Evolutionary conservation across 2,797 vertebrate genomes (phyloP).

Genomic region (Sebastes taczanowskii): DNA sequence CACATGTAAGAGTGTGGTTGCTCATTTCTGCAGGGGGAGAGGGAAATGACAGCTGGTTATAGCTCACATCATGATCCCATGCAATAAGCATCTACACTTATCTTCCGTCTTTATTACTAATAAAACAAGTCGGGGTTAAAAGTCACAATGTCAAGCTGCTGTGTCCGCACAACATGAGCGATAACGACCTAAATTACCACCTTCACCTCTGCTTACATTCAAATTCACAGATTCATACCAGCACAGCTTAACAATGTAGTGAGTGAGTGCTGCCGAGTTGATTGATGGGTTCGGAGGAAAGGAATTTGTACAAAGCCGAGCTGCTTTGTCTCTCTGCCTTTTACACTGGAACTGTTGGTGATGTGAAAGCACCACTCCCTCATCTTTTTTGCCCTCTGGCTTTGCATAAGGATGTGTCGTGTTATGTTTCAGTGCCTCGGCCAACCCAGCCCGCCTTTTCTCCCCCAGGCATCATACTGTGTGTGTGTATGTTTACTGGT

Average conservation of each 20-base stretch:
- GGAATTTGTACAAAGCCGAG: slow-evolving; percentile 22
- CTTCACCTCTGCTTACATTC: background rate
- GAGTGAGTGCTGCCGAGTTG: background rate
- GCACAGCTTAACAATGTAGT: background rate
- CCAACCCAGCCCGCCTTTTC: slow-evolving; percentile 14
- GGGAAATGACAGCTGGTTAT: slow-evolving; percentile 10
- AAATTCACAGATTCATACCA: background rate
- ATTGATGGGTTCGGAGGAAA: background rate
- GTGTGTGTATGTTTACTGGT: background rate
- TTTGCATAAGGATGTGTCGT: slow-evolving; percentile 36
- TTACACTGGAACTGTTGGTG: background rate
- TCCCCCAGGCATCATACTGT: background rate
- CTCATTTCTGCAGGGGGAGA: background rate
- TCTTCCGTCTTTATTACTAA: slow-evolving; percentile 13
- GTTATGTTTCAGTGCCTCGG: slow-evolving; percentile 25
- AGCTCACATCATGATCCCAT: background rate
- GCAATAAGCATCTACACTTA: background rate
- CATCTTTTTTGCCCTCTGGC: slow-evolving; percentile 18
- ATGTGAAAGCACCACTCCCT: slow-evolving; percentile 40
- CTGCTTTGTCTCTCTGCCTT: slow-evolving; percentile 2
- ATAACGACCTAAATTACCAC: slow-evolving; percentile 23
- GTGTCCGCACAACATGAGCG: background rate
- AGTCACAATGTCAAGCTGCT: background rate
- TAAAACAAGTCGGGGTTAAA: slow-evolving; percentile 39
- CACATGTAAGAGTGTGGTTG: background rate